phyloP scores from a whole-genome alignment of 2,888 invertebrate species.

The Mythimna pallens region DNA sequence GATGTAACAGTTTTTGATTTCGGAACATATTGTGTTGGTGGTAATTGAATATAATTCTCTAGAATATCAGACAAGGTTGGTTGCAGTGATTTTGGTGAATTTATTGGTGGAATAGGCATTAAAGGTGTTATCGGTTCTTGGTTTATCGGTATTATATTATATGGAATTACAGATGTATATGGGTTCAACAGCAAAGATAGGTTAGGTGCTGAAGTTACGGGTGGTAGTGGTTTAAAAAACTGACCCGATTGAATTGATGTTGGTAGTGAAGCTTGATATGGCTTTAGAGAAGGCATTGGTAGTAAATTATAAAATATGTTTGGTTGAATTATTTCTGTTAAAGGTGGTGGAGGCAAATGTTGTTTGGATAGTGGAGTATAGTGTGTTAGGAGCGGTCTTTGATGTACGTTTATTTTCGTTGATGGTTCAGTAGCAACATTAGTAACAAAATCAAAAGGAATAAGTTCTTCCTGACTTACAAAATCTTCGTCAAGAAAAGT shows the following conservation, averaged over 20 bases:
- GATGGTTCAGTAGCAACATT: slow-evolving; percentile 6
- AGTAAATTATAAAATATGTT: not conserved
- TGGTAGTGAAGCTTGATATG: not conserved
- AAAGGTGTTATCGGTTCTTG: not conserved
- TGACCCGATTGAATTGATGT: not conserved
- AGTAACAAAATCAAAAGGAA: not conserved
- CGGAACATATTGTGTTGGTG: not conserved
- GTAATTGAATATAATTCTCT: not conserved
- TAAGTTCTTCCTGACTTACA: not conserved
- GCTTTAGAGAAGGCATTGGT: not conserved
- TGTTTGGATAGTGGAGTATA: not conserved
- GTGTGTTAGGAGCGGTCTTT: not conserved
- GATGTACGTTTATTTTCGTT: not conserved
- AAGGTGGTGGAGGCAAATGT: not conserved
- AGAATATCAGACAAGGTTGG: not conserved
- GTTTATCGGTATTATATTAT: not conserved
- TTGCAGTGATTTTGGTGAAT: not conserved
- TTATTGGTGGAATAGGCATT: not conserved
- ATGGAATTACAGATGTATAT: not conserved
- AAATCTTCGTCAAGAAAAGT: not conserved
- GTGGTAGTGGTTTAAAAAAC: not conserved
- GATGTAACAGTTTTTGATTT: not conserved
- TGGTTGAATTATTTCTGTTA: not conserved
- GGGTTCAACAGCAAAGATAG: too few species aligned
- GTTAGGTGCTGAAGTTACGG: not conserved